These are phyloP conservation scores for Strigamia maritima DNA, from an alignment of 2,888 invertebrate species.

Conservation along the genomic window DNA sequence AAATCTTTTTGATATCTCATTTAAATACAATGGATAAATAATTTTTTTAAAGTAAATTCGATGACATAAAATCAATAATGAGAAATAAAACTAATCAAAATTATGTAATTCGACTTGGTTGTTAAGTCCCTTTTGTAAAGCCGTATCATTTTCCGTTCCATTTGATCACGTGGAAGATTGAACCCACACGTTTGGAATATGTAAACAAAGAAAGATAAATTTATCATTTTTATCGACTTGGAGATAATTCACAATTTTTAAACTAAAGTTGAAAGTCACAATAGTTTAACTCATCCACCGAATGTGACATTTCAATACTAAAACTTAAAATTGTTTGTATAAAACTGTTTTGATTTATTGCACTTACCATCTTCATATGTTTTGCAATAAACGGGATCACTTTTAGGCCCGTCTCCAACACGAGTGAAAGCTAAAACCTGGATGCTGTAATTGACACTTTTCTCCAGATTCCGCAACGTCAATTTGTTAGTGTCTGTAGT, in stretches of 20 bases:
- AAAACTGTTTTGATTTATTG: neutral
- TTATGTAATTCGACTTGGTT: neutral
- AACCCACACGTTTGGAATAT: no score
- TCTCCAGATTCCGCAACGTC: slow-evolving; percentile 78
- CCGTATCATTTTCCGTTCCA: neutral
- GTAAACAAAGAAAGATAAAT: no score
- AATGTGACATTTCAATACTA: no score
- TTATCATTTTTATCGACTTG: neutral
- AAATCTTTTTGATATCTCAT: neutral
- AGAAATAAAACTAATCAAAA: neutral
- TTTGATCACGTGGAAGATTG: neutral
- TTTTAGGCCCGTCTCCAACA: slow-evolving; percentile 90
- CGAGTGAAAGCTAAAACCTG: slow-evolving; percentile 92
- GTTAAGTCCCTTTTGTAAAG: neutral
- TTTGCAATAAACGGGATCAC: slow-evolving; percentile 82
- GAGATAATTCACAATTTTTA: no score
- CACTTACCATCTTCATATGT: slow-evolving; percentile 87
- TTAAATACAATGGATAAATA: neutral
- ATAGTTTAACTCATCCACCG: no score
- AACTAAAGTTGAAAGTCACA: no score
- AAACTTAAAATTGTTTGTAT: no score
- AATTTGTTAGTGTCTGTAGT: slow-evolving; percentile 26
- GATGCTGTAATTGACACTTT: slow-evolving; percentile 95
- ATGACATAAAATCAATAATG: neutral
- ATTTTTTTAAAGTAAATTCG: neutral